Percentiles rank a stretch among this genome's conserved stretches.
phyloP scores from a whole-genome alignment of 2,888 invertebrate genomes.

The Coenonympha glycerion region DNA sequence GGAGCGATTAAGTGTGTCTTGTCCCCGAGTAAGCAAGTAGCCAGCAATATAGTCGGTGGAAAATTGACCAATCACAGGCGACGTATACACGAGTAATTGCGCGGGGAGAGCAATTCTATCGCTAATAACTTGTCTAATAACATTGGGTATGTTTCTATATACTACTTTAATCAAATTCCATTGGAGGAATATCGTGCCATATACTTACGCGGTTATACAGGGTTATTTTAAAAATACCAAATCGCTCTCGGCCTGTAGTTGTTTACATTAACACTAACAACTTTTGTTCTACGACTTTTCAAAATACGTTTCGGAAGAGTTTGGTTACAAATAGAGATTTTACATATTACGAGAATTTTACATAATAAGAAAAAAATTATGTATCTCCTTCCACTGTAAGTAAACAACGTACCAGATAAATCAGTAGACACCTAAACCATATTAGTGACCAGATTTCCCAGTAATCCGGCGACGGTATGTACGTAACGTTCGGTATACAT shows the following conservation, averaged over 20 bases:
- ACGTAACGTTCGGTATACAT: background rate
- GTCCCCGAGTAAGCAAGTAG: constrained; percentile 21
- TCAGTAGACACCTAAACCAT: background rate
- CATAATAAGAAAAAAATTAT: too few relatives aligned
- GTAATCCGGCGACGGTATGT: constrained; percentile 19
- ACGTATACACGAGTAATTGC: constrained; percentile 24
- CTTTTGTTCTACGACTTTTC: too few relatives aligned
- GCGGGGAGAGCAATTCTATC: constrained; percentile 19
- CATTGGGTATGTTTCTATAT: too few relatives aligned
- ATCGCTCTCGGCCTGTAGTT: too few relatives aligned
- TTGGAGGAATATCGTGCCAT: too few relatives aligned
- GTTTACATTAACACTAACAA: too few relatives aligned
- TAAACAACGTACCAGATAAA: background rate
- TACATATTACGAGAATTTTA: too few relatives aligned
- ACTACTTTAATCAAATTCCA: too few relatives aligned
- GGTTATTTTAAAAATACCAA: too few relatives aligned
- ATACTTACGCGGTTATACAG: too few relatives aligned
- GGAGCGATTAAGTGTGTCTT: constrained; percentile 4
- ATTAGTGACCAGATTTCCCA: background rate
- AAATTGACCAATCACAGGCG: constrained; percentile 27
- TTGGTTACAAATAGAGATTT: too few relatives aligned
- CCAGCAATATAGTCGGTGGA: constrained; percentile 23
- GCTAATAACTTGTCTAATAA: constrained; percentile 4
- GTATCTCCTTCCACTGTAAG: background rate
- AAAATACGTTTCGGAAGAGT: too few relatives aligned